These are phyloP conservation scores for Asbolus verrucosus DNA, from an alignment of 1,140 invertebrate genomes.

Conservation along the genomic window DNA sequence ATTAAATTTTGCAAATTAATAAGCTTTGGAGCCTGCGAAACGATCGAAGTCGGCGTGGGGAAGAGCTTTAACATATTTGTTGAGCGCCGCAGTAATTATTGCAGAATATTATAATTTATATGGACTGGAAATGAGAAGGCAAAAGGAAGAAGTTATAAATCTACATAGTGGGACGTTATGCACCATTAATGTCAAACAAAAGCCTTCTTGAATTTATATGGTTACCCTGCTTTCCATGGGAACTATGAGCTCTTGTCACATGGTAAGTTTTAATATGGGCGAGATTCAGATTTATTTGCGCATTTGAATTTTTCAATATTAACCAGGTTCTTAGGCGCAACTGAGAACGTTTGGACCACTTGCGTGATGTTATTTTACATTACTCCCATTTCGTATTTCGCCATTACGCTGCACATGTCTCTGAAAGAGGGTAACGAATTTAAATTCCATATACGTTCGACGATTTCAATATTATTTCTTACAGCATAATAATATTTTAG, in stretches of 20 bases:
- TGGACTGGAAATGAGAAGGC: constrained; percentile 22
- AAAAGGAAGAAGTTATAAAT: constrained; percentile 38
- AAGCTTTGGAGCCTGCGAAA: no score
- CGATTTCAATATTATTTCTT: no score
- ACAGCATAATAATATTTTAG: no score
- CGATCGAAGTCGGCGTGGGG: no score
- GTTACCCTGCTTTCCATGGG: constrained; percentile 13
- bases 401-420: no score
- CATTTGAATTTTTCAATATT: constrained; percentile 20
- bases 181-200: constrained; percentile 39
- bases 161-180: constrained; percentile 28
- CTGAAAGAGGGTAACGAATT: no score
- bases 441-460: no score
- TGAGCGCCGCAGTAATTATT: constrained; percentile 6
- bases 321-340: no score
- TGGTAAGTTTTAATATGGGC: constrained; percentile 20
- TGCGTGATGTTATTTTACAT: no score
- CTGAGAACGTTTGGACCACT: no score
- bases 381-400: no score
- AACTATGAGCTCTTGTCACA: constrained; percentile 19
- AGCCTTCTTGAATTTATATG: constrained; percentile 29
- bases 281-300: constrained; percentile 16
- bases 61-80: background rate
- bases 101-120: constrained; percentile 4
- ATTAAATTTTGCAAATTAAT: no score